Conservation (phyloP, 2,113 vertebrate species). For the Nycticorax nycticorax region DNA sequence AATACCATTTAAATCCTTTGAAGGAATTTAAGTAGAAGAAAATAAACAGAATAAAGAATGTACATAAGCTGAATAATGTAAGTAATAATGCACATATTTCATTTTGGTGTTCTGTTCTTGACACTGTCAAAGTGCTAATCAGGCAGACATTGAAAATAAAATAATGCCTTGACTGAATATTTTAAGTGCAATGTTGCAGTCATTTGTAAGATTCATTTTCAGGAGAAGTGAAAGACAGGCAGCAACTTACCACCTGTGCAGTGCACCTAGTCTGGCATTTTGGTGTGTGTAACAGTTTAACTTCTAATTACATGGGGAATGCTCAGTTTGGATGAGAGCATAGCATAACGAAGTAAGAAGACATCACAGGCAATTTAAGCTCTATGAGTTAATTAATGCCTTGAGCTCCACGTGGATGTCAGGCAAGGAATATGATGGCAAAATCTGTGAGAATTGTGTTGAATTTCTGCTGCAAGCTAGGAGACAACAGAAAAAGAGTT, state of each 20-base stretch:
- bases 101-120: slow-evolving; percentile 43
- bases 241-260: not conserved
- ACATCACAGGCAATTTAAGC: not conserved
- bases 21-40: slow-evolving; percentile 32
- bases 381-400: slow-evolving; percentile 12
- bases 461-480: not conserved
- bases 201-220: not conserved
- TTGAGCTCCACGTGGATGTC: not conserved
- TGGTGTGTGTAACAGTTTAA: not conserved
- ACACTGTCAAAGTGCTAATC: slow-evolving; percentile 34
- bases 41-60: slow-evolving; percentile 20
- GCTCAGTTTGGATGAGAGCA: not conserved
- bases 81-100: not conserved
- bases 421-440: not conserved
- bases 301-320: not conserved
- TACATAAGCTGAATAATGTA: not conserved
- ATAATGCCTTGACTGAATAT: not conserved
- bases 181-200: not conserved
- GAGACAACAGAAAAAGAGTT: not conserved
- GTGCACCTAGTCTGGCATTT: not conserved
- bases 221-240: not conserved
- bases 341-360: not conserved
- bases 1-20: slow-evolving; percentile 10
- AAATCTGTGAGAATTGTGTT: not conserved
- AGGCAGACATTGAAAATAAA: slow-evolving; percentile 34